phyloP scores from a whole-genome alignment of 2,888 invertebrate genomes.

The Noctua janthe region DNA sequence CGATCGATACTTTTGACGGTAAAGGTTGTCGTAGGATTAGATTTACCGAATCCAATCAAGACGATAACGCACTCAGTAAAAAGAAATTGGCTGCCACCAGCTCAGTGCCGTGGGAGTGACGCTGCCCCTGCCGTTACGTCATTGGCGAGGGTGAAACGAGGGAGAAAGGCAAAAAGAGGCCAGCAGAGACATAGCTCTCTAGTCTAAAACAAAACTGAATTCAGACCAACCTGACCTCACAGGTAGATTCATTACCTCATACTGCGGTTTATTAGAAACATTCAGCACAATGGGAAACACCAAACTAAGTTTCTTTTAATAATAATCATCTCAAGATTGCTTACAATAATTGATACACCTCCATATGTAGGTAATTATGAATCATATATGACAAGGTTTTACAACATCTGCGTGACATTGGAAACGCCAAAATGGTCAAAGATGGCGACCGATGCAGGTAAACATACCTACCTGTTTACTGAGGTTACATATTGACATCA shows the following conservation, averaged over 20 bases:
- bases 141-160: background rate
- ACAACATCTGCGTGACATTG: slow-evolving; percentile 69
- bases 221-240: background rate
- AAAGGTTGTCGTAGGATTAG: background rate
- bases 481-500: slow-evolving; percentile 43
- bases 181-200: too few species aligned
- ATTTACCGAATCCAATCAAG: background rate
- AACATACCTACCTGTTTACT: slow-evolving; percentile 40
- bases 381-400: slow-evolving; percentile 69
- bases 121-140: background rate
- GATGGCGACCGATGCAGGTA: slow-evolving; percentile 58
- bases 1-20: background rate
- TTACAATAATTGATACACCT: slow-evolving; percentile 30
- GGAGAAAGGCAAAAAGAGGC: background rate
- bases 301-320: background rate
- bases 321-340: slow-evolving; percentile 43
- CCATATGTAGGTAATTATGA: slow-evolving; percentile 46
- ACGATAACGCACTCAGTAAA: background rate
- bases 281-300: background rate
- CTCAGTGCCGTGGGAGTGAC: too few species aligned
- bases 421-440: slow-evolving; percentile 70
- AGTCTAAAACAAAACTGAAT: background rate
- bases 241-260: slow-evolving; percentile 7
- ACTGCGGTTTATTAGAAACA: background rate
- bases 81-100: too few species aligned